Evolutionary conservation across 2,888 invertebrate genomes (phyloP).

Genomic region (Metopia argyrocephala): DNA sequence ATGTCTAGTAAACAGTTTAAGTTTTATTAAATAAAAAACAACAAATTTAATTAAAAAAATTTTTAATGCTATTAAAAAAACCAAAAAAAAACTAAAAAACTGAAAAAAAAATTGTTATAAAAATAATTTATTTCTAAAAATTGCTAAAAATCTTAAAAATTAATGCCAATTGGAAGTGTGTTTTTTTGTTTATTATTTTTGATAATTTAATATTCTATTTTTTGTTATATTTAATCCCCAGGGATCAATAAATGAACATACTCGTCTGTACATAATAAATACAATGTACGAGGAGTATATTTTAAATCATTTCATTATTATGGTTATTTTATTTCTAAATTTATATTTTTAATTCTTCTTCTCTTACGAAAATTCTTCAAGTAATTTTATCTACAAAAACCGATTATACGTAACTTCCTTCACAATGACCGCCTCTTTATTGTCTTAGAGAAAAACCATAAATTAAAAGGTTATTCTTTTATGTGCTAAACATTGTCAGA

Average conservation of each 20-base stretch:
- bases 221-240: constrained; percentile 37
- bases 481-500: neutral
- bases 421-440: neutral
- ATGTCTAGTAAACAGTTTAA: neutral
- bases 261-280: constrained; percentile 42
- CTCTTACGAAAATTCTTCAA: neutral
- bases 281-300: neutral
- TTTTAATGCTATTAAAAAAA: neutral
- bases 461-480: constrained; percentile 18
- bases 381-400: constrained; percentile 3
- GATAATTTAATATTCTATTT: constrained; percentile 51
- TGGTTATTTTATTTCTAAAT: neutral
- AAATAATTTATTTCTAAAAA: too few species aligned
- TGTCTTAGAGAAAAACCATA: constrained; percentile 16
- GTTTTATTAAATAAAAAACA: neutral
- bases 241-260: constrained; percentile 62
- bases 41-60: neutral
- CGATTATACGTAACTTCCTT: neutral
- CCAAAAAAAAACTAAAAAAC: neutral
- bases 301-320: neutral
- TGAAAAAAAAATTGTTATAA: too few species aligned
- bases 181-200: constrained; percentile 2
- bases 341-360: neutral
- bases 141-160: too few species aligned
- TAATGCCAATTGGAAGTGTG: too few species aligned